Percentiles rank a stretch among this genome's conserved stretches.
phyloP scores from a whole-genome alignment of 2,113 vertebrate genomes.

The Bujurquina vittata region DNA sequence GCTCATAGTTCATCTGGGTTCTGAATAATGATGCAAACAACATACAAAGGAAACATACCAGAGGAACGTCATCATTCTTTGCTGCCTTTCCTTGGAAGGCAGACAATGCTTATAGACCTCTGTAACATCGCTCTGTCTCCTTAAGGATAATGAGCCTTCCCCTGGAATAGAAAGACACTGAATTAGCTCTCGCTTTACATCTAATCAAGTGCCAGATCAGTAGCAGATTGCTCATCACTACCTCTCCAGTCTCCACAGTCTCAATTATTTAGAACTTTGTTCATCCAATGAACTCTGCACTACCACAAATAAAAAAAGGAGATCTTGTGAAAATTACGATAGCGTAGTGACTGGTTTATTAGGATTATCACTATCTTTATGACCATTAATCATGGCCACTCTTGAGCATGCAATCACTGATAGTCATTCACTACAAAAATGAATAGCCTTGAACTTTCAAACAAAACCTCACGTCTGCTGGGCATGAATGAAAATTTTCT shows the following conservation, averaged over 20 bases:
- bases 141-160: constrained; percentile 59
- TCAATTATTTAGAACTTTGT: constrained; percentile 61
- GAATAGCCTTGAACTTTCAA: background rate
- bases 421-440: background rate
- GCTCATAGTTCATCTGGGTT: constrained; percentile 49
- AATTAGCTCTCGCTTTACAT: constrained; percentile 57
- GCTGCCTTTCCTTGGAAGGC: constrained; percentile 12
- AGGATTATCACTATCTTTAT: background rate
- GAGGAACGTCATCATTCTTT: constrained; percentile 44
- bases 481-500: background rate
- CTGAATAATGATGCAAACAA: constrained; percentile 54
- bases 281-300: constrained; percentile 46
- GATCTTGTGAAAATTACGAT: background rate
- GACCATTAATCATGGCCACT: background rate
- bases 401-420: background rate
- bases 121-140: constrained; percentile 39
- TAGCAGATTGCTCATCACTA: constrained; percentile 56
- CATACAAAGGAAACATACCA: constrained; percentile 38
- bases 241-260: constrained; percentile 44
- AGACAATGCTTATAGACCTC: constrained; percentile 57
- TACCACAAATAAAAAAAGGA: constrained; percentile 8
- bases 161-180: constrained; percentile 64
- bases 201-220: constrained; percentile 72
- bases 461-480: background rate
- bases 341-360: background rate